Evolutionary conservation across 1,140 invertebrate species (phyloP), one percentile per base, ranked within the genome.

Genomic region (Xylocopa sonorina): DNA sequence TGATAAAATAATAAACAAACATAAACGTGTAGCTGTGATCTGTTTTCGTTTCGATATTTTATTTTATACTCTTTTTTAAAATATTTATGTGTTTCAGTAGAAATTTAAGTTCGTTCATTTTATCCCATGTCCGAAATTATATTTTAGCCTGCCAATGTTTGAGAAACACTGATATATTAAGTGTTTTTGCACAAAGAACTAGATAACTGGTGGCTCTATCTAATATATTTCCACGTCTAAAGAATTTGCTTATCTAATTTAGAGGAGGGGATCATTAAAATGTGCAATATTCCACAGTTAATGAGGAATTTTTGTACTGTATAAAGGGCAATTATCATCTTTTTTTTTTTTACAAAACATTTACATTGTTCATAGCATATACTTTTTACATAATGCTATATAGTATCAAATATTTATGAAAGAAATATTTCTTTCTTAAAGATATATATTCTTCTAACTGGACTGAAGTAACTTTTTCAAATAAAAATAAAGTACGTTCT

Each of bases 91-190:
- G 46, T 73, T 82, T 80, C 46, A 67, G 58, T 85, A 85, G 68
- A 79, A 41, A 80, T 72, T 72, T 81, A 76, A 81, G 75, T 77
- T 69, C 38, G 74, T 77, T 81, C 50, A 82, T 84, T n/a, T 81
- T 82, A 51, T 75, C 48, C 60, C 53, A 58, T 78, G 60, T 57
- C 38, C 67, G 63, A 74, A 69, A 85, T 83, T 80, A 80, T 80
- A 89, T 62, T 75, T 86, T 88, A 58, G 82, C 85, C 88, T 89
- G 88, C 88, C 89, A 89, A 90, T 86, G 88, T 90, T 90, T 89
- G 90, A 90, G 87, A 91, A 89, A 91, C 90, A 90, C 90, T 92
- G 89, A 92, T 92, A 89, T 90, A 90, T 90, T 83, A 83, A 75
- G 82, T 84, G 81, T 78, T 62, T n/a, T 86, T 84, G 64, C 63